phyloP scores from a whole-genome alignment of 2,888 invertebrate genomes.

The Thymelicus lineola region DNA sequence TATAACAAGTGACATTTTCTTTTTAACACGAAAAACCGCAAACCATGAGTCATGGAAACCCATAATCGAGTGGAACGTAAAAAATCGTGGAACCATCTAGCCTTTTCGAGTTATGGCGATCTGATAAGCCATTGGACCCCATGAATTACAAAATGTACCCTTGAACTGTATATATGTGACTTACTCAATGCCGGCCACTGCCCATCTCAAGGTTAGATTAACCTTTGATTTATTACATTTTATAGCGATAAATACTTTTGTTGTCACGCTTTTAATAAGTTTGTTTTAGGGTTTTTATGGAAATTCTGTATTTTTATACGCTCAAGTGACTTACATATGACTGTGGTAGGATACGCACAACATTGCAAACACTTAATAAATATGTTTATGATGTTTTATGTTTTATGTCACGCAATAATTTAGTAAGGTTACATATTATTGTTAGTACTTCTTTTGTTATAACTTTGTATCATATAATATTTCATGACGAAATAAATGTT shows the following conservation, averaged over 20 bases:
- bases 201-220: conserved; percentile 43
- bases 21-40: conserved; percentile 23
- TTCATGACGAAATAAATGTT: too few relatives aligned
- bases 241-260: conserved; percentile 20
- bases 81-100: conserved; percentile 40
- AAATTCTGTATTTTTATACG: too few relatives aligned
- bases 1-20: conserved; percentile 18
- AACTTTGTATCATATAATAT: too few relatives aligned
- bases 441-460: too few relatives aligned
- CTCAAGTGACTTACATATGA: too few relatives aligned
- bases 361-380: too few relatives aligned
- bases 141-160: conserved; percentile 72
- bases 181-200: conserved; percentile 47
- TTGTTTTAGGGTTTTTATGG: neutral
- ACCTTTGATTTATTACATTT: conserved; percentile 43
- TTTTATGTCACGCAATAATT: too few relatives aligned
- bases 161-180: conserved; percentile 64
- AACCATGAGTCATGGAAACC: conserved; percentile 25
- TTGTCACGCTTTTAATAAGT: neutral
- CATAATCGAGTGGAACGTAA: conserved; percentile 34
- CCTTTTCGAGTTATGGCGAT: conserved; percentile 51
- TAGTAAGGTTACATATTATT: too few relatives aligned
- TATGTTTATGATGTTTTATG: too few relatives aligned
- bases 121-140: conserved; percentile 70
- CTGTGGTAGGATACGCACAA: too few relatives aligned